A percentile compares a stretch with the other conserved stretches of the same genome.
Conservation (phyloP, 2,113 vertebrate genomes). For the Monarcha castaneiventris region DNA sequence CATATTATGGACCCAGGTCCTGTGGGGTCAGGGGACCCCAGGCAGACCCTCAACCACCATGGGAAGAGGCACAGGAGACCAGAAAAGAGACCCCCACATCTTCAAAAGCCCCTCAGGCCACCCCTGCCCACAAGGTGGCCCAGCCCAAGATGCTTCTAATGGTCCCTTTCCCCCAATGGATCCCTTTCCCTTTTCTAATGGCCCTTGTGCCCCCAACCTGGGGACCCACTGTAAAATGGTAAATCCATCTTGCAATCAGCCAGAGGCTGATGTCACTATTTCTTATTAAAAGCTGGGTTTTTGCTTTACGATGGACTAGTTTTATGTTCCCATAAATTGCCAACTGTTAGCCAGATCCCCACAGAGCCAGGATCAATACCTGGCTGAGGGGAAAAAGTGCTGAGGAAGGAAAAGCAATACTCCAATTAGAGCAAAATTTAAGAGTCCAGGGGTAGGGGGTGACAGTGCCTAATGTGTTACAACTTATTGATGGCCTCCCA, state of each 20-base stretch:
- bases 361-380: conserved; percentile 60
- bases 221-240: neutral
- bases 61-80: neutral
- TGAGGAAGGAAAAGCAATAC: conserved; percentile 56
- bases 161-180: neutral
- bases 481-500: conserved; percentile 47
- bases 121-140: neutral
- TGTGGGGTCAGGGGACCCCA: too few relatives aligned
- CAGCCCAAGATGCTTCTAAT: neutral
- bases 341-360: conserved; percentile 65
- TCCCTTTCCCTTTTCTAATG: too few relatives aligned
- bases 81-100: neutral
- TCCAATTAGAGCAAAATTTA: conserved; percentile 64
- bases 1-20: fast-evolving
- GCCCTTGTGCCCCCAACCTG: neutral
- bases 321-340: conserved; percentile 67
- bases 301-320: neutral
- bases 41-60: neutral
- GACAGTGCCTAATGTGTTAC: conserved; percentile 52
- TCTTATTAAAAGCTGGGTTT: conserved; percentile 9
- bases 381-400: conserved; percentile 53
- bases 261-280: neutral
- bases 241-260: neutral
- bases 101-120: neutral
- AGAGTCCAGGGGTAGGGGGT: conserved; percentile 6